phyloP scores from a whole-genome alignment of 2,797 vertebrate genomes.

The Manis pentadactyla region DNA sequence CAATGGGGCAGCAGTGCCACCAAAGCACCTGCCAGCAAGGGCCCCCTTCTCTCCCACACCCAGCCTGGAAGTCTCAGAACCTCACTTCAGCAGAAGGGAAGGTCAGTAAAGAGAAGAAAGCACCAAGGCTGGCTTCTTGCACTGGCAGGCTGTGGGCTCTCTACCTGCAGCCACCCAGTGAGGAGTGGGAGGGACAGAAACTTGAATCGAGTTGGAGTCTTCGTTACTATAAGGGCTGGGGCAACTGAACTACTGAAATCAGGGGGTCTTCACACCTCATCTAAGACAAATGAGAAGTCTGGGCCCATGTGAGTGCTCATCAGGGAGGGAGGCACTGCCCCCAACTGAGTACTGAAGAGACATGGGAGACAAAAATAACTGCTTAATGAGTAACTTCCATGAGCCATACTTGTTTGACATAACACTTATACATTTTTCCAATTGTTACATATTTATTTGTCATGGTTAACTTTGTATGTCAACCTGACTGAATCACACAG shows the following conservation, averaged over 20 bases:
- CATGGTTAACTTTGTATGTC: background rate
- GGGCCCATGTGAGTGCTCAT: background rate
- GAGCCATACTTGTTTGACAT: background rate
- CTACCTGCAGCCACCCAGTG: rapidly evolving
- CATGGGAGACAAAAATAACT: background rate
- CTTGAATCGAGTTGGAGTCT: background rate
- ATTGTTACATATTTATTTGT: background rate
- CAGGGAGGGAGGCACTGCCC: background rate
- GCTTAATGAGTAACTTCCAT: background rate
- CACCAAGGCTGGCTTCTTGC: background rate
- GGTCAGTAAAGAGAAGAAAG: background rate
- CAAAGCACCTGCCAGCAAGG: background rate
- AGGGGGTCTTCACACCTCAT: background rate
- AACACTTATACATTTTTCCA: background rate
- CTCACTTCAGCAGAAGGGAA: background rate
- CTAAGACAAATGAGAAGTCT: background rate
- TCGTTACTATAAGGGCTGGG: background rate
- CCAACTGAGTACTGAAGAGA: background rate
- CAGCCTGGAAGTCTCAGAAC: background rate
- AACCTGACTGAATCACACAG: background rate
- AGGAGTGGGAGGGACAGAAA: background rate
- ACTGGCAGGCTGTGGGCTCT: background rate
- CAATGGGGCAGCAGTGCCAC: background rate
- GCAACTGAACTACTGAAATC: background rate
- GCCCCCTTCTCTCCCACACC: background rate